phyloP scores from a whole-genome alignment of 2,888 invertebrate species.

The Drosophila anomelani region DNA sequence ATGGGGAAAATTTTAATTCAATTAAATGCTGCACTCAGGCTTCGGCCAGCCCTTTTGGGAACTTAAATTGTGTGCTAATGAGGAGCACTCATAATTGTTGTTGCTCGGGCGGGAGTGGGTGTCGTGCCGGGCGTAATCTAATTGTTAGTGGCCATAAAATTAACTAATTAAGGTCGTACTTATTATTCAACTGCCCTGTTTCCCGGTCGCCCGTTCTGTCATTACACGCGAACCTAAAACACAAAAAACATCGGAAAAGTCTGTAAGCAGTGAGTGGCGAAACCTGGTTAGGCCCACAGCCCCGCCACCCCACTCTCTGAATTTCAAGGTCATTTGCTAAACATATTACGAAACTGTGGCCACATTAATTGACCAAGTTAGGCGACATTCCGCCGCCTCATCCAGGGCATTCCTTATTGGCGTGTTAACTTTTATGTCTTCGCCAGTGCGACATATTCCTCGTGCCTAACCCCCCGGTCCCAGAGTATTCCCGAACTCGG shows the following conservation, averaged over 20 bases:
- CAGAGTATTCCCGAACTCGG: neutral
- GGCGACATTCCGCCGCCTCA: conserved; percentile 22
- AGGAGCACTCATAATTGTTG: conserved; percentile 39
- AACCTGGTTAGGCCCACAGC: conserved; percentile 20
- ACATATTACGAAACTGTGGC: conserved; percentile 25
- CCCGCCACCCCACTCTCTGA: neutral
- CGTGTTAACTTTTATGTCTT: conserved; percentile 66
- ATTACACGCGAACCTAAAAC: conserved; percentile 33
- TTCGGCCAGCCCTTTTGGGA: conserved; percentile 20
- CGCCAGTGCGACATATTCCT: conserved; percentile 59
- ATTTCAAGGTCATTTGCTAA: conserved; percentile 54
- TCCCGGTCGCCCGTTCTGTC: conserved; percentile 45
- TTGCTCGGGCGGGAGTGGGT: conserved; percentile 28
- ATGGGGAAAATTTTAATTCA: conserved; percentile 10
- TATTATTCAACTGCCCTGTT: conserved; percentile 64
- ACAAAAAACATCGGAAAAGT: conserved; percentile 9
- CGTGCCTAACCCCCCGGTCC: conserved; percentile 8
- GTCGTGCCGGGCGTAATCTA: conserved; percentile 72
- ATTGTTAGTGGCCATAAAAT: conserved; percentile 75
- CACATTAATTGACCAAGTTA: conserved; percentile 60
- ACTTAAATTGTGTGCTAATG: conserved; percentile 53
- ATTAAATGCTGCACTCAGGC: conserved; percentile 27
- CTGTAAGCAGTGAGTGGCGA: conserved; percentile 13
- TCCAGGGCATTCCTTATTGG: conserved; percentile 54
- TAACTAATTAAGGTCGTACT: conserved; percentile 76